Percentiles rank a stretch among this genome's conserved stretches.
These are phyloP conservation scores for Drosophila neonasuta DNA, from an alignment of 2,888 invertebrate genomes.

Conservation along the genomic window DNA sequence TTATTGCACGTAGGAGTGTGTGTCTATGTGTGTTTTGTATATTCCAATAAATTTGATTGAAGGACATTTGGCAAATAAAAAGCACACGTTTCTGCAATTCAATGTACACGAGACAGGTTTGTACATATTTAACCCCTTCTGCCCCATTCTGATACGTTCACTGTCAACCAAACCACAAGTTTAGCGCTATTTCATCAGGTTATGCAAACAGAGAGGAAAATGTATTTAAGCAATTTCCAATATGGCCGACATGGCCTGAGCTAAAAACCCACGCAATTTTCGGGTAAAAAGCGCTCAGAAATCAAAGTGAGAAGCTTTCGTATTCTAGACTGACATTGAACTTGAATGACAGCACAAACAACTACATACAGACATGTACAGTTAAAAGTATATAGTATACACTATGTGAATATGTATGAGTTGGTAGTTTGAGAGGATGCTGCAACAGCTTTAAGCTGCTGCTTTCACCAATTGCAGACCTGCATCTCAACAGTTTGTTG, in stretches of 20 bases:
- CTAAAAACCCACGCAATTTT: slow-evolving; percentile 36
- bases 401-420: slow-evolving; percentile 2
- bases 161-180: slow-evolving; percentile 5
- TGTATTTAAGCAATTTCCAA: slow-evolving; percentile 35
- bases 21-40: slow-evolving; percentile 11
- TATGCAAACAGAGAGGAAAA: slow-evolving; percentile 29
- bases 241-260: slow-evolving; percentile 45
- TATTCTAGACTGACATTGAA: slow-evolving; percentile 71
- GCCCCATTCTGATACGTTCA: slow-evolving; percentile 24
- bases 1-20: slow-evolving; percentile 7
- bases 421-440: slow-evolving; percentile 21
- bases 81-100: not conserved
- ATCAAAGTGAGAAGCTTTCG: slow-evolving; percentile 46
- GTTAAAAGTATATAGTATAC: slow-evolving; percentile 13
- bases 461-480: slow-evolving; percentile 49
- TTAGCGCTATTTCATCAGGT: slow-evolving; percentile 30
- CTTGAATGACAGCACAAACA: slow-evolving; percentile 57
- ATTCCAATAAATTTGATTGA: slow-evolving; percentile 52
- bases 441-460: slow-evolving; percentile 36
- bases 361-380: slow-evolving; percentile 11
- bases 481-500: slow-evolving; percentile 68
- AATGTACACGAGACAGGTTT: slow-evolving; percentile 18
- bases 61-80: slow-evolving; percentile 43
- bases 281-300: slow-evolving; percentile 18
- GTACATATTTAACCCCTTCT: not conserved